Percentiles rank a stretch among this genome's conserved stretches.
These are phyloP conservation scores for Mamestra configurata DNA, from an alignment of 1,140 invertebrate species.

Conservation along the genomic window DNA sequence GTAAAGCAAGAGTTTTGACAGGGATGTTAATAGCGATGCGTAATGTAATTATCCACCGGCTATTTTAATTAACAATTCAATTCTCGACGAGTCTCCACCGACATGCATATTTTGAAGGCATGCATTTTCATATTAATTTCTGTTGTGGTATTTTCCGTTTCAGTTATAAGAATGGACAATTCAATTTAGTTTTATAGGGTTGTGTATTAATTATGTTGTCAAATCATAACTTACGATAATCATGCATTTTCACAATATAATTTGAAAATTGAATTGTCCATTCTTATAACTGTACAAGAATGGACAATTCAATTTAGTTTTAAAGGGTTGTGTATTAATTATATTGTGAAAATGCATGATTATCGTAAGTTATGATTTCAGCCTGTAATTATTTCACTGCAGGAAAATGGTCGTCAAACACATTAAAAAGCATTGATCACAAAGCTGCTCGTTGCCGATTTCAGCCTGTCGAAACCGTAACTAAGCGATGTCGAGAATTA, in stretches of 20 bases:
- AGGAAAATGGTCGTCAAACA: not conserved
- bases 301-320: conserved; percentile 1
- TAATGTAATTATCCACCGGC: conserved; percentile 21
- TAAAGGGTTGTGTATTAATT: not conserved
- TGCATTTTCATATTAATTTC: conserved; percentile 12
- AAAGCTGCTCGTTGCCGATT: no score
- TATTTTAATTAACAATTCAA: conserved; percentile 27
- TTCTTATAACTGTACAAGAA: no score
- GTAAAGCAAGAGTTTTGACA: conserved; percentile 21
- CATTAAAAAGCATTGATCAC: no score
- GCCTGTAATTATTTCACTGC: not conserved
- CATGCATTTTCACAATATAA: no score
- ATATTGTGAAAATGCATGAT: no score
- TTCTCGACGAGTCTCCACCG: conserved; percentile 1
- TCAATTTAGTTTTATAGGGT: not conserved
- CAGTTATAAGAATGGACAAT: conserved; percentile 2
- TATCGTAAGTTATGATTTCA: not conserved
- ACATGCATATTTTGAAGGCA: conserved; percentile 33
- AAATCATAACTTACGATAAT: not conserved
- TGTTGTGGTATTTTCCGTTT: not conserved
- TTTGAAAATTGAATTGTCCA: no score
- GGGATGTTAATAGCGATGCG: conserved; percentile 36
- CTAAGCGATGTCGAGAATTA: no score
- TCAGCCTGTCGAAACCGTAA: no score
- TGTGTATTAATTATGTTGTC: not conserved